These are phyloP conservation scores for Cephus spinipes DNA, from an alignment of 2,888 invertebrate genomes.

Conservation along the genomic window DNA sequence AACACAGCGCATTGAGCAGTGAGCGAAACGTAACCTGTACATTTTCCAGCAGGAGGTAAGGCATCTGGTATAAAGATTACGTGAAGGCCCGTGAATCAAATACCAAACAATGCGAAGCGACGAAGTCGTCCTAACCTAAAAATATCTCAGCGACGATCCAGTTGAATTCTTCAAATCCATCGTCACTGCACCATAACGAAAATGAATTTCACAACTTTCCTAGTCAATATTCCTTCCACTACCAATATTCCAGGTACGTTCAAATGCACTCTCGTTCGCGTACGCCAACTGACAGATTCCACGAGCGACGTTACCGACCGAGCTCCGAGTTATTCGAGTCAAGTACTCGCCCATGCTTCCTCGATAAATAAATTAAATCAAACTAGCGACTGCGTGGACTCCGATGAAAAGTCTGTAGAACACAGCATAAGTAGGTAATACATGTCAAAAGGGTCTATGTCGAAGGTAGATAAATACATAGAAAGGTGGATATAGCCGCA, in stretches of 20 bases:
- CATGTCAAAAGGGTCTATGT: neutral
- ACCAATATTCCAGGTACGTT: neutral
- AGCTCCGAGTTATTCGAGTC: neutral
- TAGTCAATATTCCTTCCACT: constrained; percentile 28
- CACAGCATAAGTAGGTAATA: neutral
- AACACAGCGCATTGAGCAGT: constrained; percentile 10
- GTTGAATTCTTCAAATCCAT: neutral
- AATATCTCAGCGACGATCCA: neutral
- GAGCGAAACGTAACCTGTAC: constrained; percentile 9
- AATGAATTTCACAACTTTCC: constrained; percentile 32
- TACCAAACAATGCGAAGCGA: neutral
- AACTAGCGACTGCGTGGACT: constrained; percentile 15
- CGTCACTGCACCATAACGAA: constrained; percentile 23
- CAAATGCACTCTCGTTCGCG: neutral
- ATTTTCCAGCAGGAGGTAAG: neutral
- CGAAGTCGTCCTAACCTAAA: neutral
- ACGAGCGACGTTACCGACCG: neutral
- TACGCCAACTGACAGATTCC: neutral
- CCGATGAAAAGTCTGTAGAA: neutral
- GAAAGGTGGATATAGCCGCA: neutral
- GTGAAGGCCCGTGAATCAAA: neutral
- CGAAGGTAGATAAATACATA: too few species aligned
- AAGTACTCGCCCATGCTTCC: neutral
- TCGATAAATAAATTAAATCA: constrained; percentile 15
- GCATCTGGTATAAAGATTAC: neutral